phyloP scores from a whole-genome alignment of 2,888 invertebrate species.

The Eubasilissa splendida region DNA sequence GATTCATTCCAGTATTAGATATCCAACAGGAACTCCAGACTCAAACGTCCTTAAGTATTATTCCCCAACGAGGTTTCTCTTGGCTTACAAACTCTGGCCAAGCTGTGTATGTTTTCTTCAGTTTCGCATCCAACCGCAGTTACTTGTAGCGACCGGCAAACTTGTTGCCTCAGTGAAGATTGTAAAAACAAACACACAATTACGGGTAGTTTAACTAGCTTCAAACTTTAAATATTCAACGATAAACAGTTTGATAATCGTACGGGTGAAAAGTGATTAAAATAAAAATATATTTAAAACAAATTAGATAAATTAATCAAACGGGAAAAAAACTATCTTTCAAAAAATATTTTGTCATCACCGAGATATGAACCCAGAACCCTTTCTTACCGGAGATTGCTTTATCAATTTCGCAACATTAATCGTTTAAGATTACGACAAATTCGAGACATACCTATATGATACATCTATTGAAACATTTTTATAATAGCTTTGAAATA shows the following conservation, averaged over 20 bases:
- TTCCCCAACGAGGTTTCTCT: slow-evolving; percentile 40
- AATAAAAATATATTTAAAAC: no score
- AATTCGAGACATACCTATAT: no score
- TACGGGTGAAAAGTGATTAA: no score
- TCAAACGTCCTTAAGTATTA: slow-evolving; percentile 23
- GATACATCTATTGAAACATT: no score
- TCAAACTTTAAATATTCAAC: slow-evolving; percentile 2
- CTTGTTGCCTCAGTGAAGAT: slow-evolving; percentile 1
- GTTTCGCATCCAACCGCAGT: neutral
- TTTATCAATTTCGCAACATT: no score
- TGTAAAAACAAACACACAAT: neutral
- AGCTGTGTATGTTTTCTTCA: neutral
- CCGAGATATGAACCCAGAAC: no score
- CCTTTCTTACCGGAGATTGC: no score
- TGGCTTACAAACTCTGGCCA: neutral
- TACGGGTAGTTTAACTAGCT: neutral
- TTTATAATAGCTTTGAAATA: no score
- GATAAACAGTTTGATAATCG: neutral
- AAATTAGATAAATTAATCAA: no score
- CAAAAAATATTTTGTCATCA: no score
- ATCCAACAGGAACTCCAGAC: slow-evolving; percentile 10
- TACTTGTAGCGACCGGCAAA: neutral
- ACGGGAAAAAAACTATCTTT: no score
- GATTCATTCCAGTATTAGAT: slow-evolving; percentile 10
- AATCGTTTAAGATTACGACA: no score